Evolutionary conservation across 2,797 vertebrate species (phyloP).

Genomic region (Sebastes variabilis): DNA sequence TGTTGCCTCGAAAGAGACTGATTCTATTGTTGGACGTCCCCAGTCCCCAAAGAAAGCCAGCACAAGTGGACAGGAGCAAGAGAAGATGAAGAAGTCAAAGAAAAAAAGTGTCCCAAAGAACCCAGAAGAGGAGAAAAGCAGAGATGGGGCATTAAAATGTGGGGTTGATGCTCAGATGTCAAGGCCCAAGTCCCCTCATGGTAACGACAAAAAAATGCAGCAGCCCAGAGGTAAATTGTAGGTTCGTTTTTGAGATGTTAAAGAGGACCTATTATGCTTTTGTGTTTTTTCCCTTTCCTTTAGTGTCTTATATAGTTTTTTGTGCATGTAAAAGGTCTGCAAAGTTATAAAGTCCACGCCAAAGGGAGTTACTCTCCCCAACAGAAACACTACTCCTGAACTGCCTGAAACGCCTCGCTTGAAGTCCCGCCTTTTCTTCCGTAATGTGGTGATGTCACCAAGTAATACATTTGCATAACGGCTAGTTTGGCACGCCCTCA

Average conservation of each 20-base stretch:
- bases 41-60: conserved; percentile 38
- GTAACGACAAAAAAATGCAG: conserved; percentile 49
- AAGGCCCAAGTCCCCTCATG: conserved; percentile 42
- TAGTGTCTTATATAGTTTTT: no score
- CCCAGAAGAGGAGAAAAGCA: conserved; percentile 40
- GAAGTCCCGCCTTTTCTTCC: no score
- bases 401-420: no score
- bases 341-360: no score
- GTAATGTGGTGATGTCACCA: no score
- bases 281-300: no score
- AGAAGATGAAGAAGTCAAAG: conserved; percentile 70
- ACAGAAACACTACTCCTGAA: no score
- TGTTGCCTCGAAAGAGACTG: conserved; percentile 20
- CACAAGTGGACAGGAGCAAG: conserved; percentile 57
- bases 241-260: background rate
- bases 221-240: conserved; percentile 60
- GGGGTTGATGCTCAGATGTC: conserved; percentile 22
- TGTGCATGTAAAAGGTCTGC: no score
- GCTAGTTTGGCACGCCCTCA: no score
- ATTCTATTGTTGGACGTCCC: background rate
- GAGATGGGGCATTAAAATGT: conserved; percentile 11
- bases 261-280: no score
- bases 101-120: conserved; percentile 70
- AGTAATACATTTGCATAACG: no score
- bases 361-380: no score